Conservation (phyloP, 2,113 vertebrate species). For the Zosterops japonicus region DNA sequence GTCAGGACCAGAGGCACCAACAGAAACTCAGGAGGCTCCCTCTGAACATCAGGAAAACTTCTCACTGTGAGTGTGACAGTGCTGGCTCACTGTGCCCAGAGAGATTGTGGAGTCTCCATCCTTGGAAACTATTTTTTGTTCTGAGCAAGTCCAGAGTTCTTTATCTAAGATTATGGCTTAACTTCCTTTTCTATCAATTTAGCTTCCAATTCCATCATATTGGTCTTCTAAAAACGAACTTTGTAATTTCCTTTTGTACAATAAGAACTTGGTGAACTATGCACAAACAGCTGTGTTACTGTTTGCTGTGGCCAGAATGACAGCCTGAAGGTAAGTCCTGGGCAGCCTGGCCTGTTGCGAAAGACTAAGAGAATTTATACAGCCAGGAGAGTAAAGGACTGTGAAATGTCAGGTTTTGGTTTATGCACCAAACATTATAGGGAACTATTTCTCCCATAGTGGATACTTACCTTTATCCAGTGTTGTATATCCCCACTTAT, state of each 20-base stretch:
- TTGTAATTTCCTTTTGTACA: not conserved
- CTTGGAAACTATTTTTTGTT: not conserved
- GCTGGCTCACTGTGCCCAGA: not conserved
- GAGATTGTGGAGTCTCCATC: not conserved
- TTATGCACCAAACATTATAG: not conserved
- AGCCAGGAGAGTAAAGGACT: not conserved
- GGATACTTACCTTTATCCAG: not conserved
- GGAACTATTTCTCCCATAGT: not conserved
- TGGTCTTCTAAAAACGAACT: not conserved
- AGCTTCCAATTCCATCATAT: not conserved
- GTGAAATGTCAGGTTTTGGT: not conserved
- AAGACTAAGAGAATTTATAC: not conserved
- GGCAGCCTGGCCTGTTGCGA: not conserved
- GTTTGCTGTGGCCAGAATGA: not conserved
- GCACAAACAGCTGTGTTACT: not conserved
- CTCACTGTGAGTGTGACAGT: not conserved
- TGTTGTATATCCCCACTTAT: not conserved
- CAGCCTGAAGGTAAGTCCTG: not conserved
- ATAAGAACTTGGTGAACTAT: not conserved
- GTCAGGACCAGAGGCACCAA: not conserved
- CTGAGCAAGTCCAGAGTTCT: not conserved
- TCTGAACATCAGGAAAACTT: not conserved
- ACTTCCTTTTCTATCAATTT: not conserved
- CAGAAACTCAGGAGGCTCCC: not conserved
- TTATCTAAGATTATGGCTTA: not conserved